A percentile compares a stretch with the other conserved stretches of the same genome.
phyloP scores from a whole-genome alignment of 1,140 invertebrate species.

The Diachasmimorpha longicaudata region DNA sequence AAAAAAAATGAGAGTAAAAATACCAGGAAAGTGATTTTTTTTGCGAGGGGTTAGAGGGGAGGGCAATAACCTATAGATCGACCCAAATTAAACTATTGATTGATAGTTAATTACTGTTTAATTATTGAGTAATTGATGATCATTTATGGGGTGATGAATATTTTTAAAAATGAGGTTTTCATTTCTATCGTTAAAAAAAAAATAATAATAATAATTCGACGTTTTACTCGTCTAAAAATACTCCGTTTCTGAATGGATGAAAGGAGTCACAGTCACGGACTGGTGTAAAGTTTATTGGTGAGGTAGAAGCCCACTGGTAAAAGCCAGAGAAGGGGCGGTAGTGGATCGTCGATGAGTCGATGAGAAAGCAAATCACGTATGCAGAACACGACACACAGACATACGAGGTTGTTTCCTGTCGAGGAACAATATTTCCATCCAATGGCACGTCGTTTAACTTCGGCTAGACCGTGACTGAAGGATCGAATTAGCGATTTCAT shows the following conservation, averaged over 20 bases:
- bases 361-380: slow-evolving; percentile 20
- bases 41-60: background rate
- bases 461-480: background rate
- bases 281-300: background rate
- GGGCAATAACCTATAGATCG: background rate
- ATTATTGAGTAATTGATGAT: too few relatives aligned
- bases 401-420: background rate
- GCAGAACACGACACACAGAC: background rate
- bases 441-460: background rate
- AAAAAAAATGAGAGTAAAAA: background rate
- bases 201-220: too few relatives aligned
- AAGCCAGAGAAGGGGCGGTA: background rate
- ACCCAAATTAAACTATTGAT: too few relatives aligned
- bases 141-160: too few relatives aligned
- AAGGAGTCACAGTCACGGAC: background rate
- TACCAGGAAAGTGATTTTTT: background rate
- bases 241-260: background rate
- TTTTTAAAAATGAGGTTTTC: too few relatives aligned
- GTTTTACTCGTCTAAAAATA: too few relatives aligned
- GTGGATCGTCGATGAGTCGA: background rate
- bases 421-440: background rate
- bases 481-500: background rate
- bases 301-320: background rate
- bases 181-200: too few relatives aligned
- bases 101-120: too few relatives aligned